phyloP scores from a whole-genome alignment of 2,888 invertebrate species.

The Macrosiphum euphorbiae region DNA sequence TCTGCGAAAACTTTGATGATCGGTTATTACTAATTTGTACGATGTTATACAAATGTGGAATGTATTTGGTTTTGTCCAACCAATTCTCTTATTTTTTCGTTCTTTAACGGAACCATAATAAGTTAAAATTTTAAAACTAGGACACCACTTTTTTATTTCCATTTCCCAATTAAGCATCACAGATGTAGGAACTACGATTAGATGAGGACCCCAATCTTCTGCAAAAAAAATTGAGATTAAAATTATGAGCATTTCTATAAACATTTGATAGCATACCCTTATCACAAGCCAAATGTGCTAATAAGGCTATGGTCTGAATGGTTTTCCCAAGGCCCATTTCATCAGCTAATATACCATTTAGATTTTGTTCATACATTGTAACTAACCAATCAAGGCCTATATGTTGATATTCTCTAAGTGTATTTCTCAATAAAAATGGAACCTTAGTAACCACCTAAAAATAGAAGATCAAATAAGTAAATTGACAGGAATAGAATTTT shows the following conservation, averaged over 20 bases:
- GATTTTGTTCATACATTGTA: conserved; percentile 92
- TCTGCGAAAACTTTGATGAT: conserved; percentile 95
- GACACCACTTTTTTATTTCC: conserved; percentile 99
- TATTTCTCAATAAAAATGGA: conserved; percentile 91
- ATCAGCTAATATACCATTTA: conserved; percentile 96
- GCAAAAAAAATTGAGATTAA: conserved; percentile 66
- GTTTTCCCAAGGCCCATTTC: conserved; percentile 99
- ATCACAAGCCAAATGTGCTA: conserved; percentile 94
- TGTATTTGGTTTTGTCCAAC: conserved; percentile 99
- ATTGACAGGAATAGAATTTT: background rate
- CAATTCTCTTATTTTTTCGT: conserved; percentile 86
- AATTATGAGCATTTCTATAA: background rate
- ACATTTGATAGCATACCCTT: conserved; percentile 72
- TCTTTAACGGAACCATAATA: conserved; percentile 98
- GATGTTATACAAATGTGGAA: conserved; percentile 99
- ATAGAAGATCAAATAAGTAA: background rate
- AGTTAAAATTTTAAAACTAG: conserved; percentile 97
- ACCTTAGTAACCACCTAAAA: conserved; percentile 88
- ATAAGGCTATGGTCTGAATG: conserved; percentile 94
- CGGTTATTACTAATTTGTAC: conserved; percentile 97
- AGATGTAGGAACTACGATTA: conserved; percentile 98
- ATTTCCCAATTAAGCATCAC: conserved; percentile 99
- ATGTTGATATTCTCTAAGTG: conserved; percentile 95
- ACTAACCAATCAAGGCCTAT: conserved; percentile 98
- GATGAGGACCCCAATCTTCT: conserved; percentile 97